Evolutionary conservation across 2,113 vertebrate species (phyloP).

Genomic region (Jaculus jaculus): DNA sequence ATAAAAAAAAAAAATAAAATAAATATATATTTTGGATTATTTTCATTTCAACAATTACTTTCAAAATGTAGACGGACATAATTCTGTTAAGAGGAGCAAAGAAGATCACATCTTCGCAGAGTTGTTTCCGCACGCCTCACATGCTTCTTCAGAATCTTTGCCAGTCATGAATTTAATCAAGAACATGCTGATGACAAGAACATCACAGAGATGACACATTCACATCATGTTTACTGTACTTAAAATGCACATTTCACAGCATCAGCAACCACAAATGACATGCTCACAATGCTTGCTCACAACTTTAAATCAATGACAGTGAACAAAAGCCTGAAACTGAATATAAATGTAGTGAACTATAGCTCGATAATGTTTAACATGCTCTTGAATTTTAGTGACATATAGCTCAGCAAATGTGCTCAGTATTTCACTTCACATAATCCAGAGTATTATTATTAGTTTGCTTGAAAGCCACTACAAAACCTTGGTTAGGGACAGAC

Average conservation of each 20-base stretch:
- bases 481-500: not conserved
- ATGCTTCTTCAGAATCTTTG: conserved; percentile 38
- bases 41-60: conserved; percentile 53
- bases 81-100: not conserved
- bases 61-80: conserved; percentile 49
- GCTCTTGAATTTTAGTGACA: not conserved
- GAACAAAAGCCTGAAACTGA: conserved; percentile 18
- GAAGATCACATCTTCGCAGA: conserved; percentile 26
- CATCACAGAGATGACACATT: not conserved
- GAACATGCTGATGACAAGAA: conserved; percentile 24
- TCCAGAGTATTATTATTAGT: not conserved
- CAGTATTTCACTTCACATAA: not conserved
- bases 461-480: not conserved
- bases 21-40: conserved; percentile 51
- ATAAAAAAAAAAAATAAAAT: too few relatives aligned
- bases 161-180: conserved; percentile 39
- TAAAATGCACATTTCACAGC: conserved; percentile 1
- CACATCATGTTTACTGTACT: not conserved
- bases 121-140: not conserved
- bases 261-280: not conserved
- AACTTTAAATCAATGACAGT: not conserved
- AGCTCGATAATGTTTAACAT: not conserved
- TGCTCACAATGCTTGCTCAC: conserved; percentile 22
- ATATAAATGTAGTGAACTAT: not conserved
- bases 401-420: not conserved